These are phyloP conservation scores for Sebastes aleutianus DNA, from an alignment of 2,797 vertebrate species.

Conservation along the genomic window DNA sequence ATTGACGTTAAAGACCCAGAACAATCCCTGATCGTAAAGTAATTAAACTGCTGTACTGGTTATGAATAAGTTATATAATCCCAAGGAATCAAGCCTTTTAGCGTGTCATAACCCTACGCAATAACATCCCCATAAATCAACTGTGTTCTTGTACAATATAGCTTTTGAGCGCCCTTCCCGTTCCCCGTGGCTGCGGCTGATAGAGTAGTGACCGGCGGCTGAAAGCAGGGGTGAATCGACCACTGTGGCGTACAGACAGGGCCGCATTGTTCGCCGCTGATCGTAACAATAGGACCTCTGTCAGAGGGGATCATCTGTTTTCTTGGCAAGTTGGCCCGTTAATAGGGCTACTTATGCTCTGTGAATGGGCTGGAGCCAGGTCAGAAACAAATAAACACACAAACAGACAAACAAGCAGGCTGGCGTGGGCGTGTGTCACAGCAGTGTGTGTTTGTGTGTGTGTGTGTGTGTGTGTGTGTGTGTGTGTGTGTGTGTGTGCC, in stretches of 20 bases:
- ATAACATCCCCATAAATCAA: slow-evolving; percentile 57
- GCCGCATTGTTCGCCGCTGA: slow-evolving; percentile 65
- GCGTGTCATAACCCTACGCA: slow-evolving; percentile 33
- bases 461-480: background rate
- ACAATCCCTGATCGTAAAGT: slow-evolving; percentile 7
- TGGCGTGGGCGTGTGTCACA: background rate
- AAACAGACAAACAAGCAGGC: slow-evolving; percentile 48
- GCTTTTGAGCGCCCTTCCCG: slow-evolving; percentile 27
- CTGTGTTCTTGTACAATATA: slow-evolving; percentile 30
- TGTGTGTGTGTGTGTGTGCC: background rate
- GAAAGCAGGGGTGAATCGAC: slow-evolving; percentile 66
- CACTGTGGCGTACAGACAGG: slow-evolving; percentile 69
- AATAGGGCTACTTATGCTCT: slow-evolving; percentile 76
- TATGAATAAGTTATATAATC: slow-evolving; percentile 21
- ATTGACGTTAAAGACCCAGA: background rate
- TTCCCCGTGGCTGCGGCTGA: slow-evolving; percentile 49
- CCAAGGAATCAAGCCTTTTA: slow-evolving; percentile 22
- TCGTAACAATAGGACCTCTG: slow-evolving; percentile 75
- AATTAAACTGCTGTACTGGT: background rate
- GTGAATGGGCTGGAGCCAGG: slow-evolving; percentile 64
- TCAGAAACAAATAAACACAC: slow-evolving; percentile 60
- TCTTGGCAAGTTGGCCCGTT: slow-evolving; percentile 75
- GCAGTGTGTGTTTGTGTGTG: background rate
- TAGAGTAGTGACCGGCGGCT: slow-evolving; percentile 68
- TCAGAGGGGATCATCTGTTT: slow-evolving; percentile 78